A percentile compares a stretch with the other conserved stretches of the same genome.
phyloP scores from a whole-genome alignment of 2,888 invertebrate species.

The Oxystoma pomonae region DNA sequence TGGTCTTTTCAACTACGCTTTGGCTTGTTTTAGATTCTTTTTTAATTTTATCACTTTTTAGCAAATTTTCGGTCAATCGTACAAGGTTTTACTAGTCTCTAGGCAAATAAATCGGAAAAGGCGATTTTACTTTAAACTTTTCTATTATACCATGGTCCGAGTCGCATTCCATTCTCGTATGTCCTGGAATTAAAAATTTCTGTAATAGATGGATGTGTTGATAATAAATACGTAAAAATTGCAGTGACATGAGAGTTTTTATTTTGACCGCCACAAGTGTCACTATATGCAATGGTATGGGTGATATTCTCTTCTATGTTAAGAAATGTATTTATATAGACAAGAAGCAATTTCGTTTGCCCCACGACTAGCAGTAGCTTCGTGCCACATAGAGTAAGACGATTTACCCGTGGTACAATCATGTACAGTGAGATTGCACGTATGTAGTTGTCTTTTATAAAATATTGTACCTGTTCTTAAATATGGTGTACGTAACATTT shows the following conservation, averaged over 20 bases:
- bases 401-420: constrained; percentile 15
- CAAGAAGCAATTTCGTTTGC: constrained; percentile 32
- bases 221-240: constrained; percentile 8
- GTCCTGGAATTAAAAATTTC: constrained; percentile 21
- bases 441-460: constrained; percentile 27
- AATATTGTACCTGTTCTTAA: neutral
- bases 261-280: constrained; percentile 23
- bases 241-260: constrained; percentile 17
- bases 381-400: constrained; percentile 33
- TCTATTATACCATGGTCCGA: constrained; percentile 21
- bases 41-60: neutral
- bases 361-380: constrained; percentile 28
- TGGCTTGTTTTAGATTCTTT: neutral
- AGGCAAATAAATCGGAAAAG: constrained; percentile 17
- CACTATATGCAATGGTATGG: constrained; percentile 16
- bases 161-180: constrained; percentile 23
- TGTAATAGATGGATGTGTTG: constrained; percentile 2
- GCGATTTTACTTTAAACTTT: constrained; percentile 17
- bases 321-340: constrained; percentile 16
- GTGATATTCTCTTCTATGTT: constrained; percentile 5
- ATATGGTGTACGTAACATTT: neutral
- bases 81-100: constrained; percentile 22
- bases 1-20: neutral
- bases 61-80: neutral
- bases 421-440: constrained; percentile 34